Conservation (phyloP, 2,113 vertebrate genomes). For the Nipponia nippon region DNA sequence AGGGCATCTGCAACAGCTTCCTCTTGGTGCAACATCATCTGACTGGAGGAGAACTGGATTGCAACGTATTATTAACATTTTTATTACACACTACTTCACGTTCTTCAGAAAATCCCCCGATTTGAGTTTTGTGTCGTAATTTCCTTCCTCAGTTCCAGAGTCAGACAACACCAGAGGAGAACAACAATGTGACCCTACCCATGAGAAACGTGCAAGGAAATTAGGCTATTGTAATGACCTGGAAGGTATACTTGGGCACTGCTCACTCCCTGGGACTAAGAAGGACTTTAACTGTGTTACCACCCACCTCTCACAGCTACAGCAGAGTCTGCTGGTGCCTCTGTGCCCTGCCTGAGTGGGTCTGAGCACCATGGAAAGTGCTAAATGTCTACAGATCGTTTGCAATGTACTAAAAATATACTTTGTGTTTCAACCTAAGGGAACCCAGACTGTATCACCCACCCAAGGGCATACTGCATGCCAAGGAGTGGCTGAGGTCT, state of each 20-base stretch:
- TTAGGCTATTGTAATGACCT: neutral
- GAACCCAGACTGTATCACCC: neutral
- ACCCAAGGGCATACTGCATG: neutral
- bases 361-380: neutral
- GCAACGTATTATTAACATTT: conserved; percentile 32
- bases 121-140: neutral
- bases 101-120: neutral
- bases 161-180: neutral
- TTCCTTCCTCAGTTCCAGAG: conserved; percentile 1
- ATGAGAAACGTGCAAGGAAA: neutral
- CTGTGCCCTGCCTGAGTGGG: neutral
- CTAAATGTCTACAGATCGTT: neutral
- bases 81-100: conserved; percentile 25
- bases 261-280: neutral
- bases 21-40: conserved; percentile 22
- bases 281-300: neutral
- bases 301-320: neutral
- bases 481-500: neutral
- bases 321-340: neutral
- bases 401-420: neutral
- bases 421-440: neutral
- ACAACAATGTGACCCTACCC: neutral
- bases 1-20: conserved; percentile 34
- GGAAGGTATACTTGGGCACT: neutral
- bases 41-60: conserved; percentile 39